Evolutionary conservation across 2,113 vertebrate genomes (phyloP).

Genomic region (Pipa parva): DNA sequence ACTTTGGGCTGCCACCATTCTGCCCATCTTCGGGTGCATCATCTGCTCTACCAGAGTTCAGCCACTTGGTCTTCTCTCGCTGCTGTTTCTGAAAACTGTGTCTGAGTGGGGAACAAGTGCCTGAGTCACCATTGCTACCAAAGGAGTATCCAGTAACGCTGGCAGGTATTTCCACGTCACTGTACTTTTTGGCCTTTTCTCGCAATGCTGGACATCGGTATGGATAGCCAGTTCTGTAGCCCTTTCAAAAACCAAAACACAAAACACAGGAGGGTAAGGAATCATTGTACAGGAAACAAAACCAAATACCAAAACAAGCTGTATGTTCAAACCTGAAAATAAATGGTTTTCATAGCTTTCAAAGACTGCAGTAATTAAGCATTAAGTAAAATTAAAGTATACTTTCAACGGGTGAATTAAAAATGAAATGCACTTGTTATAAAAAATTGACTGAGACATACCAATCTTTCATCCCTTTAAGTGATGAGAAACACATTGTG

Average conservation of each 20-base stretch:
- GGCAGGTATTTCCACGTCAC: slow-evolving; percentile 85
- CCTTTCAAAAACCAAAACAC: slow-evolving; percentile 62
- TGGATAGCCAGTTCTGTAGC: slow-evolving; percentile 95
- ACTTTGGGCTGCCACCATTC: slow-evolving; percentile 94
- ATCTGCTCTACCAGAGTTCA: slow-evolving; percentile 85
- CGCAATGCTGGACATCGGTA: slow-evolving; percentile 93
- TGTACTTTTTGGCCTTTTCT: slow-evolving; percentile 94
- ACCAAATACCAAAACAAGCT: no score
- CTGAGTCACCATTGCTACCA: slow-evolving; percentile 88
- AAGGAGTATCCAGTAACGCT: slow-evolving; percentile 84
- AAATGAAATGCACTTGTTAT: no score
- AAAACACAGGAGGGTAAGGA: no score
- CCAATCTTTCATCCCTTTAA: no score
- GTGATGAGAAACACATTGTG: no score
- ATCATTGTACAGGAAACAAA: no score
- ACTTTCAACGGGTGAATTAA: no score
- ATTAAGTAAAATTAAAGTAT: no score
- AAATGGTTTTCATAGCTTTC: no score
- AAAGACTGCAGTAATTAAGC: no score
- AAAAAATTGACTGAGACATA: no score
- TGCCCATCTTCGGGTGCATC: slow-evolving; percentile 89
- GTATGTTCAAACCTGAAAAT: no score
- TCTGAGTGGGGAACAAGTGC: slow-evolving; percentile 93
- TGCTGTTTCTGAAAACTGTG: slow-evolving; percentile 99
- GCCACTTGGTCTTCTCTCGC: slow-evolving; percentile 95